These are phyloP conservation scores for Nomada flava DNA, from an alignment of 2,888 invertebrate genomes.

Conservation along the genomic window DNA sequence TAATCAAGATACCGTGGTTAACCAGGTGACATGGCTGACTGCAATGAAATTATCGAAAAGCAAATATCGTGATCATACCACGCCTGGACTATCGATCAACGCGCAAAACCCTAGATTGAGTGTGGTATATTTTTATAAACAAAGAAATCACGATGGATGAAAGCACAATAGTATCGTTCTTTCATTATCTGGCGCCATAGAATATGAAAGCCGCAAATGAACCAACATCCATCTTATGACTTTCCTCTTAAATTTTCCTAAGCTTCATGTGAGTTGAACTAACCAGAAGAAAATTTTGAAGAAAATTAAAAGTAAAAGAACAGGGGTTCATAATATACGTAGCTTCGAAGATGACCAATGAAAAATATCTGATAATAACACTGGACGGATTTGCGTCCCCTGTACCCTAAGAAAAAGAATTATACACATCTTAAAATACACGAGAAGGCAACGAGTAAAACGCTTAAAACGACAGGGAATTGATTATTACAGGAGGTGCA, in stretches of 20 bases:
- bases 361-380: too few species aligned
- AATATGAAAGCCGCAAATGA: slow-evolving; percentile 43
- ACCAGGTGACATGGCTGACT: background rate
- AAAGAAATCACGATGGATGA: slow-evolving; percentile 33
- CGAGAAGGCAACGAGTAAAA: background rate
- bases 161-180: slow-evolving; percentile 33
- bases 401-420: background rate
- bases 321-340: background rate
- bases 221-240: slow-evolving; percentile 30
- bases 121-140: background rate
- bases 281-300: too few species aligned
- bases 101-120: background rate
- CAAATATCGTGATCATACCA: too few species aligned
- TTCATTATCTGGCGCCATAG: slow-evolving; percentile 64
- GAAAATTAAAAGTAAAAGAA: too few species aligned
- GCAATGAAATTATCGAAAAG: too few species aligned
- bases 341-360: background rate
- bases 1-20: background rate
- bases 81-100: background rate
- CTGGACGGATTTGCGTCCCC: background rate
- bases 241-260: background rate
- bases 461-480: background rate
- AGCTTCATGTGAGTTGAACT: background rate
- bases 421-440: too few species aligned
- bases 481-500: background rate